Conservation (phyloP, 2,888 invertebrate genomes). For the Herminia tarsipennalis region DNA sequence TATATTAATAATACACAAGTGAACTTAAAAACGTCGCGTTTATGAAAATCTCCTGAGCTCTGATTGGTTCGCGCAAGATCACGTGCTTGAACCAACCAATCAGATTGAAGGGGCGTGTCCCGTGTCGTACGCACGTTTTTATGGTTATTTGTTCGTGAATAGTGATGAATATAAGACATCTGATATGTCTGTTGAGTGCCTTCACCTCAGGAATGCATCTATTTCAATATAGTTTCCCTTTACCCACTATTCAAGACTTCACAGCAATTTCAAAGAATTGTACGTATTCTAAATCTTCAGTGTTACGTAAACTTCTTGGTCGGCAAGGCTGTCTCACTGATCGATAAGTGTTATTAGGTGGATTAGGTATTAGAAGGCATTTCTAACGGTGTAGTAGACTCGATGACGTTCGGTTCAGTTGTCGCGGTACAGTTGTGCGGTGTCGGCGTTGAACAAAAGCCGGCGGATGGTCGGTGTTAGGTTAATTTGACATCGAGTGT, state of each 20-base stretch:
- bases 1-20: neutral
- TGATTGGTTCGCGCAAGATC: neutral
- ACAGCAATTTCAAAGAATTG: no score
- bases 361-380: slow-evolving; percentile 52
- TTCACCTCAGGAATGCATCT: slow-evolving; percentile 24
- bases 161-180: slow-evolving; percentile 23
- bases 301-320: slow-evolving; percentile 37
- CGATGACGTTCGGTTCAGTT: slow-evolving; percentile 48
- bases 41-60: no score
- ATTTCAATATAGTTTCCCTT: slow-evolving; percentile 11
- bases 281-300: slow-evolving; percentile 7
- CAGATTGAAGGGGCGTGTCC: neutral
- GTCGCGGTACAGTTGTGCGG: slow-evolving; percentile 43
- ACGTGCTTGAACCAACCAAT: neutral
- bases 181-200: slow-evolving; percentile 38
- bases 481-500: slow-evolving; percentile 77
- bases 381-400: slow-evolving; percentile 40
- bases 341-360: slow-evolving; percentile 48
- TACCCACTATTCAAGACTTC: slow-evolving; percentile 3
- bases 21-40: no score
- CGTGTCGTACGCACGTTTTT: no score
- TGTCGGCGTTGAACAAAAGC: slow-evolving; percentile 68
- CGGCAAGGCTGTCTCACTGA: slow-evolving; percentile 59
- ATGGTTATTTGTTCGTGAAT: slow-evolving; percentile 11
- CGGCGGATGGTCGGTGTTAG: slow-evolving; percentile 59